Conservation (phyloP, 2,888 invertebrate genomes). For the Yponomeuta plumbellus region DNA sequence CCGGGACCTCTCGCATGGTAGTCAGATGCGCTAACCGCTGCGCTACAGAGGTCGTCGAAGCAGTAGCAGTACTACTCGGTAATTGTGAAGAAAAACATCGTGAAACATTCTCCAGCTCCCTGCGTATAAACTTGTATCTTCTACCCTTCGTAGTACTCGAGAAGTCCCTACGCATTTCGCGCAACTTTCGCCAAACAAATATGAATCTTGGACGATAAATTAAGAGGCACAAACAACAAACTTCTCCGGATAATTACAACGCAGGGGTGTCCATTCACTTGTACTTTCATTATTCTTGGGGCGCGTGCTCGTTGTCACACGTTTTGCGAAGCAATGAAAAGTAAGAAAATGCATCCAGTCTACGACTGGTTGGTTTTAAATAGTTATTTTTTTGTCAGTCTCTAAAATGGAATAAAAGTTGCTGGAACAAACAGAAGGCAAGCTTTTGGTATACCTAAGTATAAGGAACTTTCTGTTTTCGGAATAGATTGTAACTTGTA, state of each 20-base stretch:
- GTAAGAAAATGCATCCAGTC: too few species aligned
- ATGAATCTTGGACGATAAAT: slow-evolving; percentile 54
- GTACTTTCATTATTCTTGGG: slow-evolving; percentile 66
- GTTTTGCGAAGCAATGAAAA: slow-evolving; percentile 12
- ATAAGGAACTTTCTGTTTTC: too few species aligned
- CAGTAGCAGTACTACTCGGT: too few species aligned
- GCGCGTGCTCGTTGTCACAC: slow-evolving; percentile 37
- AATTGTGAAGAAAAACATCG: too few species aligned
- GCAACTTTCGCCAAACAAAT: slow-evolving; percentile 24
- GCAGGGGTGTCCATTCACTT: slow-evolving; percentile 69
- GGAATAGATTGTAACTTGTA: too few species aligned
- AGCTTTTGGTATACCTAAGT: too few species aligned
- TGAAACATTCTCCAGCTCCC: too few species aligned
- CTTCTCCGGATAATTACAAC: slow-evolving; percentile 59
- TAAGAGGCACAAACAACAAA: slow-evolving; percentile 45
- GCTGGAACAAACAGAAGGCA: too few species aligned
- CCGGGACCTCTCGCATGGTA: too few species aligned
- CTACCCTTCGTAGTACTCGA: slow-evolving; percentile 16
- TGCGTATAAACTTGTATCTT: neutral
- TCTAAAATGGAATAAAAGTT: too few species aligned
- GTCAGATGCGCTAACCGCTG: too few species aligned
- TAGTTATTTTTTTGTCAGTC: neutral
- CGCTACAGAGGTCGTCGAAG: too few species aligned
- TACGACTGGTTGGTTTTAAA: neutral
- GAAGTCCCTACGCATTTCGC: slow-evolving; percentile 28